These are phyloP conservation scores for Campoplex nolae DNA, from an alignment of 2,888 invertebrate species.

Conservation along the genomic window DNA sequence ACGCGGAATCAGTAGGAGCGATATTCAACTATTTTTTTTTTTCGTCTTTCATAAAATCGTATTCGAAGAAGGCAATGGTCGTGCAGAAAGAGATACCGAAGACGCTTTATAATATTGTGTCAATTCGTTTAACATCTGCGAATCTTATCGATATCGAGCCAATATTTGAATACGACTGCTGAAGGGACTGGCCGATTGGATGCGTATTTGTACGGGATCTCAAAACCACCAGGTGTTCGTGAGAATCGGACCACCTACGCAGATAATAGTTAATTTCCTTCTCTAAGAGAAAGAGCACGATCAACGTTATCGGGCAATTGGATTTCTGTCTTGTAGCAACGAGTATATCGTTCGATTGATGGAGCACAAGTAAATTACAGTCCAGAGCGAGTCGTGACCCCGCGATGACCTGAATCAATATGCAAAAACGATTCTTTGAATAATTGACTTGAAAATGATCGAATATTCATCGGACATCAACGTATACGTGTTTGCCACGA, in stretches of 20 bases:
- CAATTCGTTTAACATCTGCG: neutral
- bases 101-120: neutral
- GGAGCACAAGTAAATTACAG: neutral
- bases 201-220: neutral
- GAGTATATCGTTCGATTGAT: neutral
- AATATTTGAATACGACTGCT: neutral
- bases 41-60: neutral
- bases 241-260: neutral
- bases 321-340: neutral
- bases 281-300: conserved; percentile 6
- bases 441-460: neutral
- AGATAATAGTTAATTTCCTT: neutral
- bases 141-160: neutral
- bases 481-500: neutral
- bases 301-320: neutral
- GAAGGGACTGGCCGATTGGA: neutral
- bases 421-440: neutral
- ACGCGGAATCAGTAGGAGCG: neutral
- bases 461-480: neutral
- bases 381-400: neutral
- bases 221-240: neutral
- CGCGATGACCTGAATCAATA: neutral
- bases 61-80: too few species aligned
- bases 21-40: neutral
- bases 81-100: too few species aligned